Percentiles rank a stretch among this genome's conserved stretches.
phyloP scores from a whole-genome alignment of 64 coral and sea anemone species.

The Acropora yongei region DNA sequence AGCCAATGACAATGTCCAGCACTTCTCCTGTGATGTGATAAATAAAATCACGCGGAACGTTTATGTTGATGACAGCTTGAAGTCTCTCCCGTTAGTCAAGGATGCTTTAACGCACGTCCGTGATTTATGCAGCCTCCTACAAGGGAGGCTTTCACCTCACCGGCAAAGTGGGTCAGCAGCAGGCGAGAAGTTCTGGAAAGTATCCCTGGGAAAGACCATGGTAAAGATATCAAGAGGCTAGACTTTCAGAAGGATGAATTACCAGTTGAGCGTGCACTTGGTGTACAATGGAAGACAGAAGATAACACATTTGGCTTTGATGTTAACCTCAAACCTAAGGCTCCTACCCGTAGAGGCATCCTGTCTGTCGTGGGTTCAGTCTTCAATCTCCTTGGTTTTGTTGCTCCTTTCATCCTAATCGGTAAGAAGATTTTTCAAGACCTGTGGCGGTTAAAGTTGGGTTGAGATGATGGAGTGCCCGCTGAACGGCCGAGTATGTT shows the following conservation, averaged over 20 bases:
- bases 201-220: background rate
- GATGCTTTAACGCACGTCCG: background rate
- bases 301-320: slow-evolving; percentile 36
- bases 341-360: slow-evolving; percentile 14
- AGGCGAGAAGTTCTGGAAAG: slow-evolving; percentile 8
- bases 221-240: background rate
- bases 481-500: background rate
- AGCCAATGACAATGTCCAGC: background rate
- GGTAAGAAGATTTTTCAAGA: slow-evolving; percentile 37
- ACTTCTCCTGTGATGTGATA: background rate
- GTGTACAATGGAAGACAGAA: slow-evolving; percentile 16
- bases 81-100: background rate
- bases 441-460: background rate
- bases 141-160: slow-evolving; percentile 11
- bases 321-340: background rate
- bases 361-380: slow-evolving; percentile 10
- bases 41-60: background rate
- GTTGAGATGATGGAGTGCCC: slow-evolving; percentile 5
- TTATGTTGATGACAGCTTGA: slow-evolving; percentile 39
- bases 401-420: background rate
- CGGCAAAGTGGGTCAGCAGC: slow-evolving; percentile 16
- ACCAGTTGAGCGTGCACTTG: slow-evolving; percentile 7
- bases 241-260: background rate
- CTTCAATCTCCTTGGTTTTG: slow-evolving; percentile 23
- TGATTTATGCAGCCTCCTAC: background rate